These are phyloP conservation scores for Tolypeutes matacus DNA, from an alignment of 2,797 vertebrate genomes.

Conservation along the genomic window DNA sequence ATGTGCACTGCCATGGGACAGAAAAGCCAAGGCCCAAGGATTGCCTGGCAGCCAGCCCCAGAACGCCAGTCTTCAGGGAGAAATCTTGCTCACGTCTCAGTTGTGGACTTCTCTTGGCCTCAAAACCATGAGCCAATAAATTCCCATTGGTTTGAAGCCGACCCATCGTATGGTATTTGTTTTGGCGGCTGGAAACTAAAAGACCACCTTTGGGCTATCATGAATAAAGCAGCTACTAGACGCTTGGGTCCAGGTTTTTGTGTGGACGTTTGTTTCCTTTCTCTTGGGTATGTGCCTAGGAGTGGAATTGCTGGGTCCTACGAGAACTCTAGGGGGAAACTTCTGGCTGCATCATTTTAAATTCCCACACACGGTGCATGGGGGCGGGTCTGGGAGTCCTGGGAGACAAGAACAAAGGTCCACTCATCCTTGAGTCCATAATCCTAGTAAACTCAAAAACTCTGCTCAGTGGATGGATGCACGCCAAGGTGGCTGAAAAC, in stretches of 20 bases:
- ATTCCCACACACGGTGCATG: not conserved
- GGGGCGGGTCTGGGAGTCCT: not conserved
- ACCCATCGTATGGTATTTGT: too few species aligned
- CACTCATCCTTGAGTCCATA: not conserved
- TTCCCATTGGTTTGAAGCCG: too few species aligned
- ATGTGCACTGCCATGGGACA: too few species aligned
- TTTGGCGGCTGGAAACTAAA: too few species aligned
- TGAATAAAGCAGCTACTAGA: not conserved
- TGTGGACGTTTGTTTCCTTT: not conserved
- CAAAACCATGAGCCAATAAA: too few species aligned
- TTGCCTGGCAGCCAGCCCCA: too few species aligned
- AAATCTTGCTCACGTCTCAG: too few species aligned
- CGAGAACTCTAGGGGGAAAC: not conserved
- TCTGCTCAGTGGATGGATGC: not conserved
- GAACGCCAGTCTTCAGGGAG: too few species aligned
- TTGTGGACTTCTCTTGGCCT: too few species aligned
- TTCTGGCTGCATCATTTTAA: not conserved
- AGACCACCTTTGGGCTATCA: not conserved
- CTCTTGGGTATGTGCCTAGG: not conserved
- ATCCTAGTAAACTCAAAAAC: constrained; percentile 18
- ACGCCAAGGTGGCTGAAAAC: not conserved
- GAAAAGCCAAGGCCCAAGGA: too few species aligned
- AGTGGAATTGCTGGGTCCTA: not conserved
- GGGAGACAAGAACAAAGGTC: not conserved
- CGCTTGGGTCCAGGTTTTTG: not conserved